Conservation (phyloP, 2,113 vertebrate genomes). For the Origma solitaria region DNA sequence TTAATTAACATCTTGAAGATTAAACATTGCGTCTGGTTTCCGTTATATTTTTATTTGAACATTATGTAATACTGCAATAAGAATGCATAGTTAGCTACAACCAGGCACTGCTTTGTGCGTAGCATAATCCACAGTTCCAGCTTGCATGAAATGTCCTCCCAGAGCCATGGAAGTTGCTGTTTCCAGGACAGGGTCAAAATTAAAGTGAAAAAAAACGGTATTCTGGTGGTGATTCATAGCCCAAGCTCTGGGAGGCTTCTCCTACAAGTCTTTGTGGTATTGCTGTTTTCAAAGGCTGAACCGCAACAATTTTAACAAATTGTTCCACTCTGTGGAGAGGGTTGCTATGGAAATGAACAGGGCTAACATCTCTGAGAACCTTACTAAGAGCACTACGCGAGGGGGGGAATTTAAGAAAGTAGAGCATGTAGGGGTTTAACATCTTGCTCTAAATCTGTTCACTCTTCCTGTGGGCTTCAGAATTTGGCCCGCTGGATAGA, state of each 20-base stretch:
- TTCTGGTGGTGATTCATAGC: neutral
- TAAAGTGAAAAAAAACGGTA: neutral
- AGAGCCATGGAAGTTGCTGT: neutral
- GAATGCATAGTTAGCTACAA: neutral
- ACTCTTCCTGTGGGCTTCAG: neutral
- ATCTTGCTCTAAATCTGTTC: neutral
- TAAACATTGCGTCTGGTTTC: neutral
- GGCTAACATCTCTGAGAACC: neutral
- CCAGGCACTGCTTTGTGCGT: rapidly evolving
- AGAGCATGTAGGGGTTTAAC: neutral
- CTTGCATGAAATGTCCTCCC: neutral
- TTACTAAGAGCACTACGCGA: neutral
- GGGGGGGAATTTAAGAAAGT: neutral
- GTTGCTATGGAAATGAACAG: conserved; percentile 56
- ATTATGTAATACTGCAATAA: neutral
- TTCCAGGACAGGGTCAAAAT: neutral
- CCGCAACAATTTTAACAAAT: conserved; percentile 6
- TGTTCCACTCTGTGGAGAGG: neutral
- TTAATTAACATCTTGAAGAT: neutral
- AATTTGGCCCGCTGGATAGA: neutral
- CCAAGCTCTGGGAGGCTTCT: neutral
- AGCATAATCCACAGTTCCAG: neutral
- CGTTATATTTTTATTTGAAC: neutral
- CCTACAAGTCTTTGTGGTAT: neutral
- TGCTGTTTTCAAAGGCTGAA: neutral